Evolutionary conservation across 2,888 invertebrate genomes (phyloP), one percentile per base, ranked within the genome.

Genomic region (Zeuzera pyrina): DNA sequence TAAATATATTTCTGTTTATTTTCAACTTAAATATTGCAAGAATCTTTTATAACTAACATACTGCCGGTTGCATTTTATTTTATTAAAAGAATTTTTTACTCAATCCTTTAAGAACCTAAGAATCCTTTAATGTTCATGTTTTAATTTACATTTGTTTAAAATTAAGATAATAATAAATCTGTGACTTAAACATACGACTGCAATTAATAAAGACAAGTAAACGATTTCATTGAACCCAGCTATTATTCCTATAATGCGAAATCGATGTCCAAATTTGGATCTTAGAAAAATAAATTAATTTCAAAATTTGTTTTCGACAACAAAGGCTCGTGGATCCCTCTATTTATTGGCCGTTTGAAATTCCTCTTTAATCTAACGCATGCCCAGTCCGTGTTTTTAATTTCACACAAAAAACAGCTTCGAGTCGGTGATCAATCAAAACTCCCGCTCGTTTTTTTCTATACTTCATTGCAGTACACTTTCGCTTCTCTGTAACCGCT

Each of bases 341-440:
- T 60, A 62, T 61, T 65, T 66, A 63, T 64, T 66, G 61, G 63
- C 56, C 51, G 54, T 57, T 62, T 58, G 65, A 67, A 74, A 79
- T 78, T 78, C 72, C 68, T 73, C 68, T 70, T 71, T 70, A 74
- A 79, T 78, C 74, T 78, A 63, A 70, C 70, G 73, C 70, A 74
- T 72, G 73, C 70, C 63, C 69, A 70, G 59, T 68, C 57, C 70
- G 62, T 59, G 70, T 78, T 79, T 81, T 79, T 83, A 83, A 83
- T 83, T 81, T 76, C 72, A 73, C 71, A 76, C 73, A 81, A 83
- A 79, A 76, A 83, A 68, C 65, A 49, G 63, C 66, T 65, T 51
- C 47, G 67, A 69, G 62, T 67, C 61, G 81, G 83, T 83, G 81
- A 83, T 83, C 83, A 83, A 83, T 83, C 83, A 83, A 76, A 78